These are phyloP conservation scores for Creontiades dilutus DNA, from an alignment of 2,888 invertebrate species.

Conservation along the genomic window DNA sequence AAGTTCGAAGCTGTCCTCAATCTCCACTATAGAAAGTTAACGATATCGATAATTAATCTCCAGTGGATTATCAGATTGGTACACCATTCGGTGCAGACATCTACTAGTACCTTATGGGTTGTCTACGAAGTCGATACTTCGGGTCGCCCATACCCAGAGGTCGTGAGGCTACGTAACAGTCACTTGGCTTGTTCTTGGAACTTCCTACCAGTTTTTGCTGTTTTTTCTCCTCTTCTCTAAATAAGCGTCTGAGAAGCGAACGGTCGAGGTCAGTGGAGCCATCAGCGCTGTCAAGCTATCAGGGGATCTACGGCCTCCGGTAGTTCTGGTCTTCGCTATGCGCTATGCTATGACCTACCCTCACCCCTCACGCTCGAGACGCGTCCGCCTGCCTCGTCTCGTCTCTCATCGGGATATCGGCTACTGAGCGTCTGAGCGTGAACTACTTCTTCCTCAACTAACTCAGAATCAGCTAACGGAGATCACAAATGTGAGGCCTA, in stretches of 20 bases:
- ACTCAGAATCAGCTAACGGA: not conserved
- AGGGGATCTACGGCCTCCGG: conserved; percentile 60
- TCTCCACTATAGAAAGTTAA: too few species aligned
- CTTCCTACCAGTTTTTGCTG: conserved; percentile 45
- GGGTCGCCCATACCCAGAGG: not conserved
- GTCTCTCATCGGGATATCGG: not conserved
- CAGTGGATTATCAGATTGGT: too few species aligned
- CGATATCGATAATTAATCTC: too few species aligned
- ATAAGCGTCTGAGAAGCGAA: conserved; percentile 48
- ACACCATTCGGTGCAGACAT: too few species aligned
- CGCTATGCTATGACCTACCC: conserved; percentile 44
- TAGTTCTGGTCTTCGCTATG: conserved; percentile 42
- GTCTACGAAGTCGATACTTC: too few species aligned
- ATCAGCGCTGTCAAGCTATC: conserved; percentile 61
- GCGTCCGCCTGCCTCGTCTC: not conserved
- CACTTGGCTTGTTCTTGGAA: conserved; percentile 46
- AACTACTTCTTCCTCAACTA: conserved; percentile 2
- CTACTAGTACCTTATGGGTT: too few species aligned
- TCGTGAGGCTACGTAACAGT: conserved; percentile 58
- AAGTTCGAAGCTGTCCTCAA: too few species aligned
- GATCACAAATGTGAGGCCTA: too few species aligned
- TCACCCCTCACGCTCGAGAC: conserved; percentile 35
- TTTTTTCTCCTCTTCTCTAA: conserved; percentile 23
- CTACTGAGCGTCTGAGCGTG: not conserved
- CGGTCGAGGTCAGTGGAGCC: conserved; percentile 63